Evolutionary conservation across 2,888 invertebrate species (phyloP), one percentile per base, ranked within the genome.

Genomic region (Diploptera punctata): DNA sequence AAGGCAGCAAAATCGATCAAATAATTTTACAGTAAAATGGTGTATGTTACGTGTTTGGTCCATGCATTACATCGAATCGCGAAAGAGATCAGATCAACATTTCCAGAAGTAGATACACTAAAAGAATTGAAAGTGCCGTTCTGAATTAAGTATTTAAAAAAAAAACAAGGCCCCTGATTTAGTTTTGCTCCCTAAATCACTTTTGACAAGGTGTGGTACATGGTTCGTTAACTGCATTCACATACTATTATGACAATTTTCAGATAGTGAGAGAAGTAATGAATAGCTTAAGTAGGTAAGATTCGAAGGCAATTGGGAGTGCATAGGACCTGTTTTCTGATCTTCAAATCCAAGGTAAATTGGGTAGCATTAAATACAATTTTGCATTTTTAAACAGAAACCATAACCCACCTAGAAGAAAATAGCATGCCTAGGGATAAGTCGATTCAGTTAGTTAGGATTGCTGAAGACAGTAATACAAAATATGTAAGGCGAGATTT

Each of bases 161-260:
- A 18, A 18, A 54, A 2, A 54, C 19, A 2, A 54, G 13, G 38
- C 38, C 38, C 38, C 38, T 38, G 38, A 38, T 13, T 9, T 38
- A 38, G 38, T 38, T 38, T 38, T 38, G 38, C 5, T 38, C 38
- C 38, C 38, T 38, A 13, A 38, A 38, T 38, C 5, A 5, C 38
- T 13, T 38, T 38, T 13, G 7, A 9, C 13, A 9, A 9, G 13
- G 13, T 13, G 13, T 38, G 38, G 7, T 38, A 38, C 7, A 13
- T 38, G 13, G 7, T 5, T 38, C 7, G 38, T 47, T 47, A n/a
- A 47, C 47, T n/a, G 7, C 18, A 10, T 47, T 7, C 47, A 47
- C n/a, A 10, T 47, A n/a, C 47, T n/a, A 47, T 47, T 47, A n/a
- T 47, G 16, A 47, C 47, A 47, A 47, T 60, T 31, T 60, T 60